A percentile compares a stretch with the other conserved stretches of the same genome.
Evolutionary conservation across 1,140 invertebrate genomes (phyloP).

Genomic region (Nylanderia fulva): DNA sequence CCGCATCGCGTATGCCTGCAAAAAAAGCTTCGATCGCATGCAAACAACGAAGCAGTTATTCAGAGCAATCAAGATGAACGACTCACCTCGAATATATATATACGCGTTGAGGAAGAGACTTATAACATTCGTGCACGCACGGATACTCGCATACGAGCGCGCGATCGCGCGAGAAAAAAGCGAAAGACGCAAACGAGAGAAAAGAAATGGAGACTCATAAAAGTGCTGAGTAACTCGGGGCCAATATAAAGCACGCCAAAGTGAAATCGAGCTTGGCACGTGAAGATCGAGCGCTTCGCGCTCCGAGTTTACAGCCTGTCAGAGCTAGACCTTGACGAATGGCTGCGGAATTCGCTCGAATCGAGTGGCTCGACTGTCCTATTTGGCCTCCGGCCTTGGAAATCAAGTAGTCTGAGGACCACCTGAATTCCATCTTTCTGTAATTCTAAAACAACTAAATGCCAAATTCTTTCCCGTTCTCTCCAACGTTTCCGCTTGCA

Average conservation of each 20-base stretch:
- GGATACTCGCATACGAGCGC: not conserved
- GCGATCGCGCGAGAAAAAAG: not conserved
- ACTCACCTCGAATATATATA: not conserved
- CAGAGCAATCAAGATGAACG: conserved; percentile 47
- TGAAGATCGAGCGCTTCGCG: conserved; percentile 62
- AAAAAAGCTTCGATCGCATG: conserved; percentile 37
- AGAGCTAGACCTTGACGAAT: conserved; percentile 49
- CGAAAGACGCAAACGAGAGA: conserved; percentile 19
- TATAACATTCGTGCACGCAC: not conserved
- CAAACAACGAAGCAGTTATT: conserved; percentile 47
- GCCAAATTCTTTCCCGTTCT: not conserved
- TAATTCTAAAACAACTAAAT: conserved; percentile 18
- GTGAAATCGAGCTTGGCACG: conserved; percentile 66
- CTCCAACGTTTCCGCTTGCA: not conserved
- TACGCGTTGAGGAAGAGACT: not conserved
- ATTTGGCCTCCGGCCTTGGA: conserved; percentile 33
- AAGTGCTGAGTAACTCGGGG: conserved; percentile 64
- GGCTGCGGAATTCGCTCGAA: conserved; percentile 20
- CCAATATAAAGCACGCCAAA: conserved; percentile 69
- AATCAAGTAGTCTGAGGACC: conserved; percentile 13
- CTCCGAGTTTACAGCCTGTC: conserved; percentile 50
- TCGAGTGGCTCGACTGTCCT: conserved; percentile 36
- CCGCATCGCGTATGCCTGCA: conserved; percentile 19
- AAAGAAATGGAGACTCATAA: conserved; percentile 57
- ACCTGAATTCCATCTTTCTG: conserved; percentile 1